Percentiles rank a stretch among this genome's conserved stretches.
Evolutionary conservation across 1,140 invertebrate species (phyloP).

Genomic region (Cydia pomonella): DNA sequence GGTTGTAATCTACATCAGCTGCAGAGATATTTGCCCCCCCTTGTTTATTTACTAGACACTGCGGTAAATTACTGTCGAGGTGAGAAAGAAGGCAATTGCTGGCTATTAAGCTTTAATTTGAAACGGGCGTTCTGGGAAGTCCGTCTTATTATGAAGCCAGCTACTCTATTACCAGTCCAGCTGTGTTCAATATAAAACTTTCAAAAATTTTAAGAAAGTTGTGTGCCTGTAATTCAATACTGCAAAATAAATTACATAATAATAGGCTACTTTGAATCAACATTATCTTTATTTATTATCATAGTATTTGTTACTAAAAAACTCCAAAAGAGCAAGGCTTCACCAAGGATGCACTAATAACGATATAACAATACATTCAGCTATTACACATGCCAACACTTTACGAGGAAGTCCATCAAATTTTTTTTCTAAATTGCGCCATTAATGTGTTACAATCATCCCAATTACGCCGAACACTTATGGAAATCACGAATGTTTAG

Average conservation of each 20-base stretch:
- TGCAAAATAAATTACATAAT: neutral
- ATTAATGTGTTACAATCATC: neutral
- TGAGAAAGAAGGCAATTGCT: neutral
- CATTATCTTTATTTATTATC: neutral
- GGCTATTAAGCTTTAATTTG: neutral
- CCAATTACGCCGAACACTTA: constrained; percentile 6
- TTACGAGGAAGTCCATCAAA: constrained; percentile 1
- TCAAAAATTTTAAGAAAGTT: too few species aligned
- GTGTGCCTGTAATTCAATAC: too few species aligned
- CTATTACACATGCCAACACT: constrained; percentile 13
- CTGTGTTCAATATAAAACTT: too few species aligned
- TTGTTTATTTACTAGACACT: too few species aligned
- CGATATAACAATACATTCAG: neutral
- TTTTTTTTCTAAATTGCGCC: neutral
- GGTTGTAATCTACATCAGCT: too few species aligned
- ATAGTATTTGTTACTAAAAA: neutral
- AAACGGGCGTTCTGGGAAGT: too few species aligned
- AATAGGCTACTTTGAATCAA: neutral
- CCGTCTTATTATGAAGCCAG: too few species aligned
- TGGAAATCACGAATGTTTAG: neutral
- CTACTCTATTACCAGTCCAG: too few species aligned
- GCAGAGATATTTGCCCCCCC: too few species aligned
- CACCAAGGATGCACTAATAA: constrained; percentile 2
- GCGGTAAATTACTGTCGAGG: too few species aligned
- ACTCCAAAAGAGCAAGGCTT: neutral